Base-by-base conservation (phyloP, 1,140 invertebrate species). In the Gyrodactylus salaris region DNA sequence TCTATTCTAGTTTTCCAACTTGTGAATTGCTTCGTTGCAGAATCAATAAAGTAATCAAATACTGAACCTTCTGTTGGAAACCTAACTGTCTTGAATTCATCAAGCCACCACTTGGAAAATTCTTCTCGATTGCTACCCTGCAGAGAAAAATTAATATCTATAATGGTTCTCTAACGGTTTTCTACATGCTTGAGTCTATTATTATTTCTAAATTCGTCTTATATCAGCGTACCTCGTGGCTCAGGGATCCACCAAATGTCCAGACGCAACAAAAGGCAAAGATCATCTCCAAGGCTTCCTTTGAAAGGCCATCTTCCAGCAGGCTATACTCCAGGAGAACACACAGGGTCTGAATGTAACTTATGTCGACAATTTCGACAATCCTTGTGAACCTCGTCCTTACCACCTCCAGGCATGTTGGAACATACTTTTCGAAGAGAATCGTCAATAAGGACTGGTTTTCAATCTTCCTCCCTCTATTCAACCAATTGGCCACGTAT, bases 11-110 rank as follows among this genome's bases (percentile, higher is more conserved):
- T 89, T 0, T 86, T 86, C 91, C 91, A 97, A 0, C 86, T 85
- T 34, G 87, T 81, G 79, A 94, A 93, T 77, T 87, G 86, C 80
- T 91, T 91, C 0, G 86, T 87, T 80, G 93, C 89, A 21, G 84
- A 78, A 79, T 94, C 89, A 78, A 95, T 88, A 77, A 86, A 95
- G 79, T 88, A 95, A 82, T 96, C 91, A 80, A 97, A 97, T 7
- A 97, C 89, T 2, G 89, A 92, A 24, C 2, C 81, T 34, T 79
- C 77, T 24, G 78, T 77, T 0, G 91, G 91, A 81, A 94, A 94
- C 82, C 91, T 92, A 20, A 95, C 84, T 68, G 87, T 87, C 81
- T 95, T 95, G 79, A 94, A 96, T 80, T 96, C 91, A 78, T 89
- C 91, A 1, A 87, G 81, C 88, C 89, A 97, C 91, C 91, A 96